phyloP scores from a whole-genome alignment of 2,113 vertebrate genomes.

The Addax nasomaculatus region DNA sequence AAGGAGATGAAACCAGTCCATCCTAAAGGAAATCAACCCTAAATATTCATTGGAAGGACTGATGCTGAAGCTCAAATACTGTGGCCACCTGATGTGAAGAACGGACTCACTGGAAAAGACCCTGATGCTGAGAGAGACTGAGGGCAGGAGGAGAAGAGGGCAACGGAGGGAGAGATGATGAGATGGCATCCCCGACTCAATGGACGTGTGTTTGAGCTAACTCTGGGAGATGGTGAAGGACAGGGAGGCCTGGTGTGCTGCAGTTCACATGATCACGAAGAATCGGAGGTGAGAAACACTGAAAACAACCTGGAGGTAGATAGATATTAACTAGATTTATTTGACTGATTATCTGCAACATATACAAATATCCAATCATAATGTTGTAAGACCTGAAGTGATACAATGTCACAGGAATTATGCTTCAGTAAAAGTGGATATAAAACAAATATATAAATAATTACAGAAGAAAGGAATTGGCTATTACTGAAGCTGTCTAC shows the following conservation, averaged over 20 bases:
- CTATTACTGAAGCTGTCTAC: background rate
- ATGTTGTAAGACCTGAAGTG: background rate
- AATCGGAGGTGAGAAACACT: fast-evolving
- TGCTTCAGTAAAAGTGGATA: background rate
- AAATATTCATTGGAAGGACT: background rate
- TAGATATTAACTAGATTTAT: background rate
- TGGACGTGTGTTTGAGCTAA: background rate
- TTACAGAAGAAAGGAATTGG: background rate
- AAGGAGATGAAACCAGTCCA: background rate
- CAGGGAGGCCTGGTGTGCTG: background rate
- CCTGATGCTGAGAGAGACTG: background rate
- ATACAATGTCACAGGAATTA: background rate
- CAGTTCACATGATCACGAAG: background rate
- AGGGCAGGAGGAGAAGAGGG: background rate
- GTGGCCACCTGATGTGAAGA: background rate
- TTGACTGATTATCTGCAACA: background rate
- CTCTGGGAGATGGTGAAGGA: background rate
- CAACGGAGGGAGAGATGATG: background rate
- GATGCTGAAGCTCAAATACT: background rate
- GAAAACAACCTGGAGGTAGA: background rate
- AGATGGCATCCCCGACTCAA: background rate
- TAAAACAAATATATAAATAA: background rate
- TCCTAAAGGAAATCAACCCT: background rate
- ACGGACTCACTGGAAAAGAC: background rate
- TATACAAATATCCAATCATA: background rate